Percentiles rank a stretch among this genome's conserved stretches.
Conservation (phyloP, 2,797 vertebrate genomes). For the Bovichtus diacanthus region DNA sequence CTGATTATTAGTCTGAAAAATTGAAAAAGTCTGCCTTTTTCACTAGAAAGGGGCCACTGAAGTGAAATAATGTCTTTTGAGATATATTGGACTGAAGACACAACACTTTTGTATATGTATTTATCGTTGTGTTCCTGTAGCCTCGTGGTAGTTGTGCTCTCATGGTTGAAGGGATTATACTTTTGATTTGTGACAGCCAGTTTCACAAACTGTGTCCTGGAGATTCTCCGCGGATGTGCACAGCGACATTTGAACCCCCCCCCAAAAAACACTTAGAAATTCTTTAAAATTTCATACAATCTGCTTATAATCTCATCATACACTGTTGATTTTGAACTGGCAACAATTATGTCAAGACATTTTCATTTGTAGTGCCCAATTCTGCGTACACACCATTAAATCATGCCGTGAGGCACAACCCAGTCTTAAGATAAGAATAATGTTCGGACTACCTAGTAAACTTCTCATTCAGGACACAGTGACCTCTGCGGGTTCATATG, state of each 20-base stretch:
- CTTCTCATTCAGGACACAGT: constrained; percentile 24
- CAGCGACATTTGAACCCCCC: constrained; percentile 9
- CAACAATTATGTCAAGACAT: neutral
- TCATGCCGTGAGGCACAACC: constrained; percentile 24
- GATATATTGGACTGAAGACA: constrained; percentile 74
- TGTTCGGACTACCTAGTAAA: constrained; percentile 16
- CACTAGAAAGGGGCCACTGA: constrained; percentile 69
- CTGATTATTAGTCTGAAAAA: constrained; percentile 52
- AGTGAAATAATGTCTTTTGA: constrained; percentile 82
- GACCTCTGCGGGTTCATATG: constrained; percentile 29
- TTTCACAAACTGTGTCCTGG: constrained; percentile 4
- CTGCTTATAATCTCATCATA: constrained; percentile 6
- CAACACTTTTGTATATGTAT: constrained; percentile 76
- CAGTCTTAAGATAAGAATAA: constrained; percentile 69
- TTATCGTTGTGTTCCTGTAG: constrained; percentile 71
- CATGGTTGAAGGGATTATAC: constrained; percentile 31
- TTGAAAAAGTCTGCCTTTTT: constrained; percentile 69
- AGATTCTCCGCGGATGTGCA: constrained; percentile 4
- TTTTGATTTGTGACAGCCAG: constrained; percentile 22
- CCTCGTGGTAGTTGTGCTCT: constrained; percentile 53
- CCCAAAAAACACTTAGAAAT: constrained; percentile 14
- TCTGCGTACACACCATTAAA: constrained; percentile 3
- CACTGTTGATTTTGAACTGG: constrained; percentile 14
- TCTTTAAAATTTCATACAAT: constrained; percentile 11
- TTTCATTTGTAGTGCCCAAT: constrained; percentile 11